Evolutionary conservation across 2,888 invertebrate species (phyloP), one percentile per base, ranked within the genome.

Genomic region (Cremastinae sp.): DNA sequence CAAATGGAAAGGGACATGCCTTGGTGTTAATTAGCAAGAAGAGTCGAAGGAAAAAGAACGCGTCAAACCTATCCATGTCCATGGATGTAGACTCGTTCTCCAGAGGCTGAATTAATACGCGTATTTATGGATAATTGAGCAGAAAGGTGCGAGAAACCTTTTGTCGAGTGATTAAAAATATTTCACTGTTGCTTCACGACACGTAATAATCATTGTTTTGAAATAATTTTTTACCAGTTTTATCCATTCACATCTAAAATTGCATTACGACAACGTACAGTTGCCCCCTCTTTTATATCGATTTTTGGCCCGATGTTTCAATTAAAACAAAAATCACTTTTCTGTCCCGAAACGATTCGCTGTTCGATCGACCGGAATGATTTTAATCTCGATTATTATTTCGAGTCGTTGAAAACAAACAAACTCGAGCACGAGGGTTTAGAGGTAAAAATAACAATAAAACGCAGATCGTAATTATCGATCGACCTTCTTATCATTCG

Each of bases 401-500:
- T 28, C 28, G 28, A 28, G 28, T 28, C 28, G 5, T 28, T 28
- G 5, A 28, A 51, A 51, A 51, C 8, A 51, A n/a, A 49, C 7
- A 49, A 22, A 28, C 28, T 3, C 28, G 28, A 5, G n/a, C 45
- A 20, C 38, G 41, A 8, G n/a, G 20, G n/a, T 36, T 28, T 28
- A 2, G 28, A 10, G 34, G 12, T 12, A 9, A 18, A 47, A n/a
- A n/a, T n/a, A n/a, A n/a, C n/a, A n/a, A 54, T n/a, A 18, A 66
- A 34, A 43, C 45, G 66, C 18, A 41, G 7, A 43, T 38, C 47
- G 43, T 58, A 73, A 61, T 73, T 61, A 56, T 49, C 12, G 28
- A 68, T 56, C 59, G 54, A 18, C 73, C 61, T 66, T 41, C 53
- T 74, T 74, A 65, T 41, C 20, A 34, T 34, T 28, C 5, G 36